Base-by-base conservation (phyloP, 1,140 invertebrate genomes). In the Proctacanthus coquilletti region DNA sequence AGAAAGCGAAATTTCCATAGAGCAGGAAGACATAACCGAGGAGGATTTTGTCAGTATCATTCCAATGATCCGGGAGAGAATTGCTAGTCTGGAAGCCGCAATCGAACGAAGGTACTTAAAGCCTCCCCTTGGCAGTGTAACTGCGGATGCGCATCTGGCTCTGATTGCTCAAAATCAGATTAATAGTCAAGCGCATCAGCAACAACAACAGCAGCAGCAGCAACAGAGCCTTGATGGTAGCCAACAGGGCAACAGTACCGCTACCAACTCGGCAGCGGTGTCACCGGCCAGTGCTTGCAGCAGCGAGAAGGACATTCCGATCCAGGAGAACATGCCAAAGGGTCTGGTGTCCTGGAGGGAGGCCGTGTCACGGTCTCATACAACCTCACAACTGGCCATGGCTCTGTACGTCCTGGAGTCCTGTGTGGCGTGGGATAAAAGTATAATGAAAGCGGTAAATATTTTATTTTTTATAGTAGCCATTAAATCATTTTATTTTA, bases 371-470 rank as follows among this genome's bases (percentile, higher is more conserved):
- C 72, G 78, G 18, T 80, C 84, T 15, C 75, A 76, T 47, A 91
- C 85, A 4, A 80, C 89, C 0, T 81, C 88, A 1, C 88, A 95
- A 53, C 65, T 96, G 8, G 84, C 86, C 4, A 82, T 96, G 79
- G 79, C 84, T 47, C 66, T 93, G 25, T 84, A 87, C 48, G 81
- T 86, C 45, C 69, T 97, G 18, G 89, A 94, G 53, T 78, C 79
- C 14, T 86, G 80, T 50, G 88, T 96, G 48, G 88, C 91, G 18
- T 96, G 92, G 92, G 92, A 97, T 64, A 96, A 95, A 65, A 93
- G 87, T 65, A 92, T 95, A 51, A 96, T 97, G 92, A 94, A 95
- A 76, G 91, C 91, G 67, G 87, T 93, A 73, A 77, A 84, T 62
- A 8, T 6, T 25, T 25, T 8, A n/a, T 25, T 25, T 25, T 8